phyloP scores from a whole-genome alignment of 2,113 vertebrate species.

The Brachyistius frenatus region DNA sequence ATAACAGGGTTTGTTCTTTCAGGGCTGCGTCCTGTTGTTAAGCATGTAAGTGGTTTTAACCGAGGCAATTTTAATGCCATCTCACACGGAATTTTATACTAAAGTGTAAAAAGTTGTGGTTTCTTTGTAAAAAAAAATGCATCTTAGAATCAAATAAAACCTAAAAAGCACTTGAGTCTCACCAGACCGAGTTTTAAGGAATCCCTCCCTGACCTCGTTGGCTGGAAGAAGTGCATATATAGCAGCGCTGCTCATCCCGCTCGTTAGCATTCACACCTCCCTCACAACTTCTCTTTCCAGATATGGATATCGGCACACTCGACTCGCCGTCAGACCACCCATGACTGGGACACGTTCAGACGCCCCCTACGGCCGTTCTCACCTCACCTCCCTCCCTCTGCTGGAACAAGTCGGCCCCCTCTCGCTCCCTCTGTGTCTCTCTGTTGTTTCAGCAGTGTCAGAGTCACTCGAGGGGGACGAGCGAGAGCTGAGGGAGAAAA shows the following conservation, averaged over 20 bases:
- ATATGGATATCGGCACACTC: conserved; percentile 66
- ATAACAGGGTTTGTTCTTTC: background rate
- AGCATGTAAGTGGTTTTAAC: background rate
- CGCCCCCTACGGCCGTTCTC: conserved; percentile 12
- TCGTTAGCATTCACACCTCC: conserved; percentile 47
- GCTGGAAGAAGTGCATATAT: conserved; percentile 33
- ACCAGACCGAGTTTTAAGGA: conserved; percentile 13
- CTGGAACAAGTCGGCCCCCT: conserved; percentile 38
- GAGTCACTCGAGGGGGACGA: conserved; percentile 16
- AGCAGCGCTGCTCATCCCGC: conserved; percentile 31
- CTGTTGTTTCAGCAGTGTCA: conserved; percentile 51
- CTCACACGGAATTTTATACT: conserved; percentile 6
- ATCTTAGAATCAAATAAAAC: conserved; percentile 9
- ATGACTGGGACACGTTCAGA: conserved; percentile 54
- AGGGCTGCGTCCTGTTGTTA: conserved; percentile 5
- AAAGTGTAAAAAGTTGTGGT: conserved; percentile 1
- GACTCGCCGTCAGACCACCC: conserved; percentile 72
- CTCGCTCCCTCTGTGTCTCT: conserved; percentile 21
- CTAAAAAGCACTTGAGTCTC: background rate
- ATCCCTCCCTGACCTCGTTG: background rate
- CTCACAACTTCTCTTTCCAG: conserved; percentile 59
- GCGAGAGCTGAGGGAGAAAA: conserved; percentile 18
- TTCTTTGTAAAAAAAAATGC: background rate
- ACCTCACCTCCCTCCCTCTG: conserved; percentile 9
- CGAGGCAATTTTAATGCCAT: background rate